Evolutionary conservation across 1,140 invertebrate genomes (phyloP), one percentile per base, ranked within the genome.

Genomic region (Mya arenaria): DNA sequence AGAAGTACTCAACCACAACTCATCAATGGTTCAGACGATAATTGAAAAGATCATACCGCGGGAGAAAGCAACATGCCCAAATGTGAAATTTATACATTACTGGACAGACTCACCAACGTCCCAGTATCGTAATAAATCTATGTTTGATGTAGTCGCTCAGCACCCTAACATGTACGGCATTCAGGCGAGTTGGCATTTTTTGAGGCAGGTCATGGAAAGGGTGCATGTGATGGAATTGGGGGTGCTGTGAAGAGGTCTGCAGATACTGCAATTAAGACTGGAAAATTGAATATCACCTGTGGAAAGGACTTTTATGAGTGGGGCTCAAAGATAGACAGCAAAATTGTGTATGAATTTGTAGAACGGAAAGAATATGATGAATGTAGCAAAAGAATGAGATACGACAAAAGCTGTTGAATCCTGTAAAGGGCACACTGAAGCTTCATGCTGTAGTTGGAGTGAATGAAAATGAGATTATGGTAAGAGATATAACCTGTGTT

Each of bases 61-160:
- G 19, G 44, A 77, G 41, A 85, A 83, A 34, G 32, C 10, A 37
- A 4, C 44, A 34, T 55, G 25, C 28, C 71, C 71, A n/a, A 17
- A 71, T 25, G 36, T 66, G n/a, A 37, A 77, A 23, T 69, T 0
- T 25, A 72, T 85, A 36, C 84, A 85, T 65, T 82, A 82, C 71
- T 48, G 41, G 41, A 48, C 41, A 13, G 41, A 48, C 41, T 48
- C 41, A 10, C 41, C 41, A 13, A 19, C 19, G 10, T 48, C 41
- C 10, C 41, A 48, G 41, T 48, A 48, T 48, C 41, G 19, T 10
- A 48, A 48, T 13, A 48, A 48, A n/a, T n/a, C n/a, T n/a, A n/a
- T n/a, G n/a, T 78, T 78, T 34, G 44, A 65, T 30, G 17, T 56
- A 13, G 44, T 78, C 34, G 44, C 41, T 19, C 2, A 37, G 25